Percentiles rank a stretch among this genome's conserved stretches.
Conservation (phyloP, 2,113 vertebrate genomes). For the Elephantulus edwardii region DNA sequence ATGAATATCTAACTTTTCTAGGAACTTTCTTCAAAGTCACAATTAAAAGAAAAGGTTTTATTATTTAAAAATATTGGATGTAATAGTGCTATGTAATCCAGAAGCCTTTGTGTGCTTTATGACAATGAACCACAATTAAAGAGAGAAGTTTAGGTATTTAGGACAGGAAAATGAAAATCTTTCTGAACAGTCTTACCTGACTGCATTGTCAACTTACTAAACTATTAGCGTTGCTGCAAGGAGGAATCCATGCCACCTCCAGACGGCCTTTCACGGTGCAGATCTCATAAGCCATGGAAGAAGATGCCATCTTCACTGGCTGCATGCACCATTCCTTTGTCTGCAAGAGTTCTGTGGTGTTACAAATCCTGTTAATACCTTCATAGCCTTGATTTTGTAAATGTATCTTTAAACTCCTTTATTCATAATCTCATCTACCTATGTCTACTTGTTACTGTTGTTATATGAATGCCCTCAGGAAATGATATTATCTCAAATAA, state of each 20-base stretch:
- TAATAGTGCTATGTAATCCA: neutral
- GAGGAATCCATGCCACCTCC: neutral
- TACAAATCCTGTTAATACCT: neutral
- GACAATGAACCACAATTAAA: neutral
- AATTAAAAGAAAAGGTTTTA: no score
- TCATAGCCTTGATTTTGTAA: neutral
- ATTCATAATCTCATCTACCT: neutral
- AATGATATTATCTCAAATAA: neutral
- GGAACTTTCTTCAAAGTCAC: no score
- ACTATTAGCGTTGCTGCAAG: neutral
- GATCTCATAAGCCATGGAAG: neutral
- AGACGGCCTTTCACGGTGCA: neutral
- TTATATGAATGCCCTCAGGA: neutral
- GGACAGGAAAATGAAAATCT: neutral
- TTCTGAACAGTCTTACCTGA: neutral
- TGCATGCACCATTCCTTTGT: no score
- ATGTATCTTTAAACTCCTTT: neutral
- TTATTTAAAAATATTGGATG: neutral
- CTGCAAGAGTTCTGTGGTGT: no score
- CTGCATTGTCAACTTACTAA: neutral
- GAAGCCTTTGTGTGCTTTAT: neutral
- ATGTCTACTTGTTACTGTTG: neutral
- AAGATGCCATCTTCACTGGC: no score
- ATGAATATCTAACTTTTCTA: no score
- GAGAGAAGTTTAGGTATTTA: slow-evolving; percentile 1